phyloP scores from a whole-genome alignment of 2,113 vertebrate genomes.

The Phainopepla nitens region DNA sequence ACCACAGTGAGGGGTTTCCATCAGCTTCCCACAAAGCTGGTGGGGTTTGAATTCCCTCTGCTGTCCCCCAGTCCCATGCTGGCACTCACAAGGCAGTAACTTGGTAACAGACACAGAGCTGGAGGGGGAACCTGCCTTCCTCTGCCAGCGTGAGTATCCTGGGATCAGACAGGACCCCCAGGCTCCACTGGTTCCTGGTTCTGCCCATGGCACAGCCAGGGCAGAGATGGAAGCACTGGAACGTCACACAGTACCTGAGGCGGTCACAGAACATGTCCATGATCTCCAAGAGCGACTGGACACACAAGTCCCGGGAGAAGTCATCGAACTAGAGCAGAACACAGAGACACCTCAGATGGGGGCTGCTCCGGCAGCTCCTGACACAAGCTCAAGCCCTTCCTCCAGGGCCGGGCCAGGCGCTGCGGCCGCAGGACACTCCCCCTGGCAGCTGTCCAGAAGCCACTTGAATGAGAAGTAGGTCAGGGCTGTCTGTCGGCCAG shows the following conservation, averaged over 20 bases:
- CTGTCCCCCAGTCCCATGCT: not conserved
- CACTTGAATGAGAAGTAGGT: constrained; percentile 19
- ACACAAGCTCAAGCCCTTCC: not conserved
- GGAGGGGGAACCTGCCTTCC: not conserved
- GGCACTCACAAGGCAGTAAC: accelerated
- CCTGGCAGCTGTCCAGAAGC: constrained; percentile 33
- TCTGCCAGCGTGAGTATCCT: accelerated
- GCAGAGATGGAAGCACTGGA: not conserved
- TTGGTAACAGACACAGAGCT: accelerated
- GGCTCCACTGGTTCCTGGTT: accelerated
- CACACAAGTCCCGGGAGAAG: constrained; percentile 91
- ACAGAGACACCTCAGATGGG: not conserved
- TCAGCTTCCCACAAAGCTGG: not conserved
- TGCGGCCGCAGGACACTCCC: not conserved
- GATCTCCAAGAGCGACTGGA: constrained; percentile 91
- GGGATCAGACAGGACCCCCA: not conserved
- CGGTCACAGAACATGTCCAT: constrained; percentile 97
- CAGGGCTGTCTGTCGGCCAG: not conserved
- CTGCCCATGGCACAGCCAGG: accelerated
- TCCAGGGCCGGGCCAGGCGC: not conserved
- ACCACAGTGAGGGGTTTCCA: not conserved
- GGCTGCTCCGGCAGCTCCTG: not conserved
- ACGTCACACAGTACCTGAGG: constrained; percentile 77
- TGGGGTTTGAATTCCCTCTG: not conserved
- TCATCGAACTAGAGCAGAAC: constrained; percentile 86